Percentiles rank a stretch among this genome's conserved stretches.
phyloP scores from a whole-genome alignment of 2,113 vertebrate species.

The Sinocyclocheilus rhinocerous region DNA sequence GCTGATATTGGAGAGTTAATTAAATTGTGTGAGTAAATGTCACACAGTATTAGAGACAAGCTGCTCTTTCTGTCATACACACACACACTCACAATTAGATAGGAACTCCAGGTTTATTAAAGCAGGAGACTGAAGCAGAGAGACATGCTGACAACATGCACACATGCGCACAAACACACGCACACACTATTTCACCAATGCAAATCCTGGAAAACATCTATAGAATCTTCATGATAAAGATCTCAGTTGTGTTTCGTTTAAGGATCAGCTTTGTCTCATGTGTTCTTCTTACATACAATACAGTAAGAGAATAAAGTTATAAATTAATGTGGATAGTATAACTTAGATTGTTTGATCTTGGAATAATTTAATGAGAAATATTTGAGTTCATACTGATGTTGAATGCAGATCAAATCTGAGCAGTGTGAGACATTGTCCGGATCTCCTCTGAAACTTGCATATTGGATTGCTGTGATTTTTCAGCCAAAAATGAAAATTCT shows the following conservation, averaged over 20 bases:
- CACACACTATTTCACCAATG: neutral
- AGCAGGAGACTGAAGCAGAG: conserved; percentile 38
- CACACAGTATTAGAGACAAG: conserved; percentile 59
- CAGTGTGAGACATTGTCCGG: neutral
- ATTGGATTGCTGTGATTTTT: neutral
- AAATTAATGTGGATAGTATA: neutral
- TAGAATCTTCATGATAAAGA: neutral
- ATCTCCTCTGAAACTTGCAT: neutral
- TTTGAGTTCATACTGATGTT: neutral
- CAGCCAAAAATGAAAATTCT: neutral
- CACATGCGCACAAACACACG: neutral
- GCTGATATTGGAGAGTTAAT: conserved; percentile 56
- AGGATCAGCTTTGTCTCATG: neutral
- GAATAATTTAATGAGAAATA: neutral
- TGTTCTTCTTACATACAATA: neutral
- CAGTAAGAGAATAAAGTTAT: neutral
- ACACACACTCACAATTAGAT: conserved; percentile 52
- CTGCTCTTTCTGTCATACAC: conserved; percentile 52
- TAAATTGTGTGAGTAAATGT: conserved; percentile 60
- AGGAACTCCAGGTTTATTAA: conserved; percentile 55
- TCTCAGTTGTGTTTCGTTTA: neutral
- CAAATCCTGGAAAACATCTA: conserved; percentile 19
- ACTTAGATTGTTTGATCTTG: neutral
- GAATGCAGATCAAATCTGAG: neutral
- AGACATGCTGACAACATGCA: conserved; percentile 46